Evolutionary conservation across 2,113 vertebrate genomes (phyloP).

Genomic region (Ictalurus furcatus): DNA sequence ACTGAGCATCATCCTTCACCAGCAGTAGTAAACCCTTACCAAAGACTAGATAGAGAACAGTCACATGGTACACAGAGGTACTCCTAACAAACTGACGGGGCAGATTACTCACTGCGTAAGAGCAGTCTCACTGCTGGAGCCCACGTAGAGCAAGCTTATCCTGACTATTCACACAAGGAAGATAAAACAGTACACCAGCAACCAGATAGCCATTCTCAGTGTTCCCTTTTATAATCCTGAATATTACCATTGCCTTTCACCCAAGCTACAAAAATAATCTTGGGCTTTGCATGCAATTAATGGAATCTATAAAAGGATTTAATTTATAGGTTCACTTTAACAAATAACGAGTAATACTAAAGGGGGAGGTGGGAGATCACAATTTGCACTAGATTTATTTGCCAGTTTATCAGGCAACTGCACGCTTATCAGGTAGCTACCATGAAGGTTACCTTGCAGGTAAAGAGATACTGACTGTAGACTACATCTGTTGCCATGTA

Average conservation of each 20-base stretch:
- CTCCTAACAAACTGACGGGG: neutral
- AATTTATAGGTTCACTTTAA: neutral
- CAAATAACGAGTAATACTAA: neutral
- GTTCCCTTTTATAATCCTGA: neutral
- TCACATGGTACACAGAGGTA: neutral
- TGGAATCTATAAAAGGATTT: neutral
- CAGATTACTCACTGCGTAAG: neutral
- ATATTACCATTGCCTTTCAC: neutral
- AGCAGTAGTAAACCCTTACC: neutral
- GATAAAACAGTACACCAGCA: neutral
- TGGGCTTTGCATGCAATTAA: neutral
- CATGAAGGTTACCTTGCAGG: neutral
- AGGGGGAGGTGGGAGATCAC: neutral
- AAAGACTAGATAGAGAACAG: neutral
- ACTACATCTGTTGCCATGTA: neutral
- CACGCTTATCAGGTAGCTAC: neutral
- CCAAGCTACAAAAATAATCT: neutral
- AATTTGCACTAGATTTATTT: neutral
- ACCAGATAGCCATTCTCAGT: too few species aligned
- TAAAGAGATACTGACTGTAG: neutral
- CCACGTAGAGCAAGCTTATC: neutral
- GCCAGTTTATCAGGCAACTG: neutral
- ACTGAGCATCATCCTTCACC: too few species aligned
- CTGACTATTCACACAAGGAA: neutral
- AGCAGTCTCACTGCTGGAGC: neutral